Conservation (phyloP, 2,888 invertebrate species). For the Drosophila paramelanica region DNA sequence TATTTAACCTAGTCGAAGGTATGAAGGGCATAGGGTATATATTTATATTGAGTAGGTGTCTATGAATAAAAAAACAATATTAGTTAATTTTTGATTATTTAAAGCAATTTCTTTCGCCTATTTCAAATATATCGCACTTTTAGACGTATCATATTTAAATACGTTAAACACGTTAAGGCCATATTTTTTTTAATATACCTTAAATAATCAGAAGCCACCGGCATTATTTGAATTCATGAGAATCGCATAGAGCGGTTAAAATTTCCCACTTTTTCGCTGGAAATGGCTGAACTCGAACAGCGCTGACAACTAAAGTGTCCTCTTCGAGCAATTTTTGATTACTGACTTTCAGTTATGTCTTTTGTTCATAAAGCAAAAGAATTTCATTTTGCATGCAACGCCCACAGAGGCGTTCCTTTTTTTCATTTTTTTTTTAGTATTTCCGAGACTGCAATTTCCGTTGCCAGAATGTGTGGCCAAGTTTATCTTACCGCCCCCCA, state of each 20-base stretch:
- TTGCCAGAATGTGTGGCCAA: neutral
- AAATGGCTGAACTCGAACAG: no score
- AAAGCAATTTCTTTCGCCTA: neutral
- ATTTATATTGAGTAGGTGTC: conserved; percentile 16
- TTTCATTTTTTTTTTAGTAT: neutral
- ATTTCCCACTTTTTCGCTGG: no score
- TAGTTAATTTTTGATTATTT: neutral
- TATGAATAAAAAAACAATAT: conserved; percentile 12
- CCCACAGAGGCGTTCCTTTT: neutral
- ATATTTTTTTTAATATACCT: no score
- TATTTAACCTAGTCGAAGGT: conserved; percentile 14
- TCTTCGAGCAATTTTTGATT: no score
- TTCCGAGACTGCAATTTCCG: conserved; percentile 19
- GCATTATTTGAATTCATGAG: no score
- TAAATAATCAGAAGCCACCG: no score
- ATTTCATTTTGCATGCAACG: conserved; percentile 13
- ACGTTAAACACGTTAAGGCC: no score
- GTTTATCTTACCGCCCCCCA: conserved; percentile 2
- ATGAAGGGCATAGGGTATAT: neutral
- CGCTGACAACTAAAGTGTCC: no score
- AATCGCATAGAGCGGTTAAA: no score
- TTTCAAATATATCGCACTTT: no score
- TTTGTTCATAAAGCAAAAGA: neutral
- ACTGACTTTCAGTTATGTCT: neutral
- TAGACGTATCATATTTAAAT: neutral